A percentile compares a stretch with the other conserved stretches of the same genome.
phyloP scores from a whole-genome alignment of 2,113 vertebrate genomes.

The Tringa solitaria region DNA sequence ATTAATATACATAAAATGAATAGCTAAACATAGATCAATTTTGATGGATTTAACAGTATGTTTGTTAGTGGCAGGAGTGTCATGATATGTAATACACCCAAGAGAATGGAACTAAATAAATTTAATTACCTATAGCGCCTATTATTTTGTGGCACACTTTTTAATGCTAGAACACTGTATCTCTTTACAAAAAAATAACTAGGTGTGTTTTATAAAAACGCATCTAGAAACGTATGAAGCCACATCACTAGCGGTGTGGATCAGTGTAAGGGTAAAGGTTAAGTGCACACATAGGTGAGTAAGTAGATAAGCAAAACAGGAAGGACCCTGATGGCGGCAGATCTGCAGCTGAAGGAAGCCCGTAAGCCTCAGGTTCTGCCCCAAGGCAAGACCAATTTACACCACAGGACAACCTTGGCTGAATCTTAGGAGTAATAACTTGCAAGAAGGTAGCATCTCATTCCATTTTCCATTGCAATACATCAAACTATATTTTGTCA shows the following conservation, averaged over 20 bases:
- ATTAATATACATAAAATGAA: slow-evolving; percentile 75
- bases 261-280: background rate
- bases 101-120: slow-evolving; percentile 40
- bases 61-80: slow-evolving; percentile 48
- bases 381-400: background rate
- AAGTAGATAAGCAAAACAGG: background rate
- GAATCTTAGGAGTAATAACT: background rate
- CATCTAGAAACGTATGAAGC: background rate
- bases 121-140: slow-evolving; percentile 43
- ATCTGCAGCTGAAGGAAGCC: background rate
- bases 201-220: background rate
- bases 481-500: background rate
- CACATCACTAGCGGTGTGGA: background rate
- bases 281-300: background rate
- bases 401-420: background rate
- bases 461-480: background rate
- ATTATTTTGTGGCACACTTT: background rate
- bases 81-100: slow-evolving; percentile 3
- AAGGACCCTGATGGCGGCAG: background rate
- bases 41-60: slow-evolving; percentile 64
- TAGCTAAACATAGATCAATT: slow-evolving; percentile 68
- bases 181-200: background rate
- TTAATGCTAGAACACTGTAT: background rate
- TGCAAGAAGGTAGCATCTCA: background rate
- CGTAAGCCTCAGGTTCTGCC: background rate